Base-by-base conservation (phyloP, 1,140 invertebrate genomes). In the Heliconius hermathena region DNA sequence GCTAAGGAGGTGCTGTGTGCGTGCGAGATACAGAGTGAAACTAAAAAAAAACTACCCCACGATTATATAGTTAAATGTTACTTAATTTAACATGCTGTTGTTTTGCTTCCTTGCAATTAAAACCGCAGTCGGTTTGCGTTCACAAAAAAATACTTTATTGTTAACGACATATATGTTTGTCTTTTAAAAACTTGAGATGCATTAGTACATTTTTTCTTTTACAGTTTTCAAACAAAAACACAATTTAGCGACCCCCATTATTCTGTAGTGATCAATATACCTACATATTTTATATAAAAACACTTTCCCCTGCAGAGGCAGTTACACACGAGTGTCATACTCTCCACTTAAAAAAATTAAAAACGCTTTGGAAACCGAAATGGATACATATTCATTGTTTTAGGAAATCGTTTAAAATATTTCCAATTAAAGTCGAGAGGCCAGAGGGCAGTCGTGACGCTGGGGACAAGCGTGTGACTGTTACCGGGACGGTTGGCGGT, bases 361-460 rank as follows among this genome's bases (percentile, higher is more conserved):
- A 66, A 66, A 66, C 26, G 13, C 26, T 66, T 29, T 66, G 22
- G 3, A 22, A 66, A 2, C 22, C 13, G 13, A 66, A 66, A 66
- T 66, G 60, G 60, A 66, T 66, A 66, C 60, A 66, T 66, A 66
- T 66, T 66, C 60, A 66, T 66, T 66, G 60, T 66, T 66, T 66
- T 66, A 66, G 60, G 60, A 66, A 26, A 66, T 29, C 26, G 60
- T 66, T 66, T 16, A 66, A 66, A 66, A 22, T 66, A 66, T 66
- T 66, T 66, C 60, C 60, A 66, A 66, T 66, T 46, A 46, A 46
- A 46, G 41, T 46, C 41, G 13, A 46, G 41, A 46, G 13, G 13
- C 3, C 41, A 46, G 41, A 46, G 13, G 41, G 3, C 41, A 46
- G 41, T 46, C 11, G 13, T 46, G 41, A 11, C 41, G 41, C 3